Percentiles rank a stretch among this genome's conserved stretches.
Evolutionary conservation across 2,797 vertebrate species (phyloP).

Genomic region (Salmo trutta): DNA sequence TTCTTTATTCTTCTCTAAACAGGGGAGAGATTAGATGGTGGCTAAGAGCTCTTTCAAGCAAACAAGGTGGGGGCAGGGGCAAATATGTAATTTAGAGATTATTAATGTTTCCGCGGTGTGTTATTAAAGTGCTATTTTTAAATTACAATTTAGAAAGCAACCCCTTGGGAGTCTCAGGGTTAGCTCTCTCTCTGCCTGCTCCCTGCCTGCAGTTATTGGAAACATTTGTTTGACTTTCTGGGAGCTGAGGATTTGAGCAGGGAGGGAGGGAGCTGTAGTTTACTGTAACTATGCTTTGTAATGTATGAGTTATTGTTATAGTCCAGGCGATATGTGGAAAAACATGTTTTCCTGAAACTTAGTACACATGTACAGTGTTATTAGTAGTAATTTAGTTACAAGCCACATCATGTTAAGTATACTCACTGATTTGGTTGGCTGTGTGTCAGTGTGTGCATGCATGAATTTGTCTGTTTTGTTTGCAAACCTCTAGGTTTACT

Average conservation of each 20-base stretch:
- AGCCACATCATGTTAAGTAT: background rate
- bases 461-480: slow-evolving; percentile 28
- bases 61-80: slow-evolving; percentile 68
- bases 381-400: background rate
- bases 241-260: slow-evolving; percentile 15
- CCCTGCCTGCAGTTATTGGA: slow-evolving; percentile 27
- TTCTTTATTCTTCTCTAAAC: slow-evolving; percentile 48
- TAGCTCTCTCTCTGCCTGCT: slow-evolving; percentile 2
- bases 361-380: slow-evolving; percentile 6
- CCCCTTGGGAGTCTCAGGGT: slow-evolving; percentile 56
- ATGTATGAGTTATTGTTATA: background rate
- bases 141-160: slow-evolving; percentile 67
- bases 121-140: slow-evolving; percentile 79
- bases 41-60: slow-evolving; percentile 60
- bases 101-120: slow-evolving; percentile 75
- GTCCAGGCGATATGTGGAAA: background rate
- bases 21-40: slow-evolving; percentile 62
- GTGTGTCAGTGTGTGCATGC: slow-evolving; percentile 15
- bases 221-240: slow-evolving; percentile 27
- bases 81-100: slow-evolving; percentile 78
- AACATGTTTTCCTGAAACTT: background rate
- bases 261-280: background rate
- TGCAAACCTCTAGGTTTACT: slow-evolving; percentile 80
- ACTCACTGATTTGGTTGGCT: no score
- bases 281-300: background rate